phyloP scores from a whole-genome alignment of 2,888 invertebrate genomes.

The Lampropteryx suffumata region DNA sequence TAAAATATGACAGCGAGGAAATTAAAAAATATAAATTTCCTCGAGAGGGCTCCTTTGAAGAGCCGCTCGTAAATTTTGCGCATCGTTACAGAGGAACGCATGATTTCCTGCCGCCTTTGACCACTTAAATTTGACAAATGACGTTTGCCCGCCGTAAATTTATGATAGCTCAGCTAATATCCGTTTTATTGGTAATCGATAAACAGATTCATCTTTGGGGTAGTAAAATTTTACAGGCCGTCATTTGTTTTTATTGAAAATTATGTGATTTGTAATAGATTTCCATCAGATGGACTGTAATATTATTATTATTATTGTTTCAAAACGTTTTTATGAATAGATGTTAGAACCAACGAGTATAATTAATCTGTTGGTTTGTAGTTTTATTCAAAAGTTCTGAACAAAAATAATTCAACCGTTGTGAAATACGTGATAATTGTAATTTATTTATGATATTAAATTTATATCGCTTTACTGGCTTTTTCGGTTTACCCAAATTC shows the following conservation, averaged over 20 bases:
- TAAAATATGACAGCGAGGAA: constrained; percentile 38
- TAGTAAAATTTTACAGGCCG: constrained; percentile 18
- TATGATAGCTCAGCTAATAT: constrained; percentile 31
- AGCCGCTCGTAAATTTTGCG: constrained; percentile 41
- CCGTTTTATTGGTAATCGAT: constrained; percentile 42
- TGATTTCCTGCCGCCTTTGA: constrained; percentile 32
- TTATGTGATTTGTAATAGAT: background rate
- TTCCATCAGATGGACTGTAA: background rate
- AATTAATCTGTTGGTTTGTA: too few species aligned
- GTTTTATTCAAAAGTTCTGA: too few species aligned
- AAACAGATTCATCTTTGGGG: constrained; percentile 30
- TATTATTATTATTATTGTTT: too few species aligned
- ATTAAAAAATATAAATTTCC: constrained; percentile 44
- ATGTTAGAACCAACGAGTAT: too few species aligned
- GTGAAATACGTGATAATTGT: too few species aligned
- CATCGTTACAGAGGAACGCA: constrained; percentile 37
- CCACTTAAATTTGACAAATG: constrained; percentile 51
- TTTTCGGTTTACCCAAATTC: too few species aligned
- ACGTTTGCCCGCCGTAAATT: constrained; percentile 33
- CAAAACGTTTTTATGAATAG: too few species aligned
- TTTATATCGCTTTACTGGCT: too few species aligned
- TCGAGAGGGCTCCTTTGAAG: constrained; percentile 46
- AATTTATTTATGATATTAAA: too few species aligned
- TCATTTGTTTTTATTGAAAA: constrained; percentile 11
- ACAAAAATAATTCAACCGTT: too few species aligned